These are phyloP conservation scores for Megaceryle maxima DNA, from an alignment of 2,113 vertebrate species.

Conservation along the genomic window DNA sequence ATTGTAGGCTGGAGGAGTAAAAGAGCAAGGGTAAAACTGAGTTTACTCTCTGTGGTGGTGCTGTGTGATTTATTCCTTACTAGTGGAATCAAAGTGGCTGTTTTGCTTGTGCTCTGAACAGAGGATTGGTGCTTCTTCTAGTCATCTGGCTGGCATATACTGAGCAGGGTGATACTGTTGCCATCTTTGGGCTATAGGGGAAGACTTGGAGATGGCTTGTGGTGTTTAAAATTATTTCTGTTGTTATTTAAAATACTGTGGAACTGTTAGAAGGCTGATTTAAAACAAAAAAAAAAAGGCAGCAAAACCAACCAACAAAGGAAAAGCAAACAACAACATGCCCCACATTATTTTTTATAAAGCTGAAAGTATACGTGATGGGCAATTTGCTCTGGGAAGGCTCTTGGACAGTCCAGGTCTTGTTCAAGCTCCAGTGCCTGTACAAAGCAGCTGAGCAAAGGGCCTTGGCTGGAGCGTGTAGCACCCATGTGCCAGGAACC, in stretches of 20 bases:
- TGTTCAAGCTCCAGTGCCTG: neutral
- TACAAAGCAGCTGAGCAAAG: neutral
- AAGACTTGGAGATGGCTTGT: neutral
- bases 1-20: neutral
- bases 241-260: neutral
- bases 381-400: neutral
- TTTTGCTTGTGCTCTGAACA: neutral
- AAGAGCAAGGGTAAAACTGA: neutral
- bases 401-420: neutral
- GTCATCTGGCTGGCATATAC: neutral
- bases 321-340: neutral
- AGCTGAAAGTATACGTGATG: neutral
- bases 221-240: neutral
- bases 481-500: neutral
- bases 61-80: neutral
- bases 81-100: neutral
- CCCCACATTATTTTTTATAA: neutral
- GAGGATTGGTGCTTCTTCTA: neutral
- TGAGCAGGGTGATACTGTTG: neutral
- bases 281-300: neutral
- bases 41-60: neutral
- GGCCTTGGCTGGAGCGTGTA: accelerated
- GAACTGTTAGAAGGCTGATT: neutral
- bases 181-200: neutral
- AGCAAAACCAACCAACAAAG: neutral